Percentiles rank a stretch among this genome's conserved stretches.
Evolutionary conservation across 2,888 invertebrate genomes (phyloP).

Genomic region (Drosophila meridiana): DNA sequence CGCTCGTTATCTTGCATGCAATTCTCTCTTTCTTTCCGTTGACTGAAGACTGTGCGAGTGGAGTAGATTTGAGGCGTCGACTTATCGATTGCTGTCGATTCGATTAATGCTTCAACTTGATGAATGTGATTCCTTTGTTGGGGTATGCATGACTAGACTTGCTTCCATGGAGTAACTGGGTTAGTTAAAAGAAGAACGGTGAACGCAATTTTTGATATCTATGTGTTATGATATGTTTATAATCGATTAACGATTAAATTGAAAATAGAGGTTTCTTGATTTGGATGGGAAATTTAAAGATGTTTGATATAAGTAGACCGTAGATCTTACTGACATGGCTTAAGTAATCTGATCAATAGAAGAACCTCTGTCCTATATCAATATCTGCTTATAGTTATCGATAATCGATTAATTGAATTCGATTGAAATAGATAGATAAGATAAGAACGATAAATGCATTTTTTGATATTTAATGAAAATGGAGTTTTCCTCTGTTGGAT

Average conservation of each 20-base stretch:
- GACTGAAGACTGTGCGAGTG: not conserved
- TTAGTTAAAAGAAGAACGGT: not conserved
- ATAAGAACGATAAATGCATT: no score
- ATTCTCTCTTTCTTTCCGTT: not conserved
- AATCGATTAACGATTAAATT: not conserved
- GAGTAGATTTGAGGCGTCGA: not conserved
- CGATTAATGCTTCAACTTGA: not conserved
- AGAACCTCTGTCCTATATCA: not conserved
- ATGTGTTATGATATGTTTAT: no score
- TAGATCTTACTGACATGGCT: not conserved
- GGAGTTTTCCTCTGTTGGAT: no score
- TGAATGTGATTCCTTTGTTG: no score
- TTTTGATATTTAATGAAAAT: no score
- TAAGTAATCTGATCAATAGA: not conserved
- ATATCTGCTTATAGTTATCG: not conserved
- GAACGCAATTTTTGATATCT: not conserved
- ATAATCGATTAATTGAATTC: not conserved
- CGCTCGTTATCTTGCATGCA: not conserved
- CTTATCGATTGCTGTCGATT: constrained; percentile 14
- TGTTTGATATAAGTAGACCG: not conserved
- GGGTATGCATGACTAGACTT: not conserved
- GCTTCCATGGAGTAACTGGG: not conserved
- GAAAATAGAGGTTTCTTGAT: not conserved
- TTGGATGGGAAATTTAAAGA: not conserved
- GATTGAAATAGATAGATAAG: no score